Percentiles rank a stretch among this genome's conserved stretches.
Evolutionary conservation across 2,113 vertebrate species (phyloP).

Genomic region (Sclerurus mexicanus): DNA sequence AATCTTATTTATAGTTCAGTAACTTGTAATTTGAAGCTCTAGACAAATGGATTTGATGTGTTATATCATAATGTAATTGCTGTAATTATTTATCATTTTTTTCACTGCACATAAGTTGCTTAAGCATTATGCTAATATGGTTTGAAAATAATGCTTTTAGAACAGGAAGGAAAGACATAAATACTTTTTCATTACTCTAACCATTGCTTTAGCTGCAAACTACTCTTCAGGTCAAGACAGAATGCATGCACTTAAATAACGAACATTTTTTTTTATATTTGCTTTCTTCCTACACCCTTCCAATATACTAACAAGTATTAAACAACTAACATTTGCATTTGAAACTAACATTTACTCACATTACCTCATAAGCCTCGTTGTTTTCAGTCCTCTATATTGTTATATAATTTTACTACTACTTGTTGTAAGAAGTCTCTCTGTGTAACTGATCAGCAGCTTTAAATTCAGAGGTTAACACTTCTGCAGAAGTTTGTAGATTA

Average conservation of each 20-base stretch:
- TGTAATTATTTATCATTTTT: conserved; percentile 27
- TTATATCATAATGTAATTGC: neutral
- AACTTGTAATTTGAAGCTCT: neutral
- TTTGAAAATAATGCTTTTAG: neutral
- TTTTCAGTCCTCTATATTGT: neutral
- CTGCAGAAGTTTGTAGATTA: neutral
- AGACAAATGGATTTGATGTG: neutral
- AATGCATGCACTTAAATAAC: neutral
- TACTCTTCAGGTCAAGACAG: neutral
- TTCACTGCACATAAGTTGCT: neutral
- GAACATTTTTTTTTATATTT: neutral
- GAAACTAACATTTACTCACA: neutral
- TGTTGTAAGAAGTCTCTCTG: neutral
- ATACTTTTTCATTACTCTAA: neutral
- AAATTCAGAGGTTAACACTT: neutral
- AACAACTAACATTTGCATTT: neutral
- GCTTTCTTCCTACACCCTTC: neutral
- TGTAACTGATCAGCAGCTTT: neutral
- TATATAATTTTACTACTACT: neutral
- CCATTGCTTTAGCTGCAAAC: neutral
- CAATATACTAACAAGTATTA: neutral
- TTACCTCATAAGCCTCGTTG: neutral
- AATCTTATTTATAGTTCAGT: neutral
- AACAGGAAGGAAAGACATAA: neutral
- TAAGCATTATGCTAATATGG: neutral